Conservation (phyloP, 1,140 invertebrate species). For the Rhagoletis pomonella region DNA sequence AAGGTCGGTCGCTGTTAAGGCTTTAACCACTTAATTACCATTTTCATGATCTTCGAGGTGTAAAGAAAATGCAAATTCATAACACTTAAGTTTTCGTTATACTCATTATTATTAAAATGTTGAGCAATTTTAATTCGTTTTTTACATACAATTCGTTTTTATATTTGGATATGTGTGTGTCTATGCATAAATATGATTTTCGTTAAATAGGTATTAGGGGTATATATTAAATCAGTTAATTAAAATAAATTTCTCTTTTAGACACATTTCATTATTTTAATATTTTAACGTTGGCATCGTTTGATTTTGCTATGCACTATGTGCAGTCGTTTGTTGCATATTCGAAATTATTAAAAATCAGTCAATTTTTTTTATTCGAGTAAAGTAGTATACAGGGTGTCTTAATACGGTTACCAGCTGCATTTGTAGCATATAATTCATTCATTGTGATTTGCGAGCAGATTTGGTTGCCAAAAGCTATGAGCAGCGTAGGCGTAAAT, state of each 20-base stretch:
- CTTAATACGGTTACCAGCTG: background rate
- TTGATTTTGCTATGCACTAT: too few relatives aligned
- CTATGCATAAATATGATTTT: background rate
- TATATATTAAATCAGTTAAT: too few relatives aligned
- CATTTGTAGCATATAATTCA: background rate
- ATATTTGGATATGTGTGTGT: background rate
- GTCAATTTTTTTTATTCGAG: too few relatives aligned
- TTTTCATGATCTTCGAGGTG: slow-evolving; percentile 13
- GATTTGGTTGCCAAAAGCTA: background rate
- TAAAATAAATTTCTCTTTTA: too few relatives aligned
- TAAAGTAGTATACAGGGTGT: too few relatives aligned
- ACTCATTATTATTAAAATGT: slow-evolving; percentile 26
- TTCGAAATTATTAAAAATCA: too few relatives aligned
- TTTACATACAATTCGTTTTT: background rate
- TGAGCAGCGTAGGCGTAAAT: background rate
- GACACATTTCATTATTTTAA: too few relatives aligned
- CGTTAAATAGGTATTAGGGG: background rate
- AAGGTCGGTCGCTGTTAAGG: background rate
- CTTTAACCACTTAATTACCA: slow-evolving; percentile 16
- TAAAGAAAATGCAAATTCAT: background rate
- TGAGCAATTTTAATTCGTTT: background rate
- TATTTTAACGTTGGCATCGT: too few relatives aligned
- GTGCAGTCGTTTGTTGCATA: too few relatives aligned
- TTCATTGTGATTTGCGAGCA: background rate
- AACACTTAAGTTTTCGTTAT: background rate